These are phyloP conservation scores for Gymnogyps californianus DNA, from an alignment of 2,113 vertebrate genomes.

Conservation along the genomic window DNA sequence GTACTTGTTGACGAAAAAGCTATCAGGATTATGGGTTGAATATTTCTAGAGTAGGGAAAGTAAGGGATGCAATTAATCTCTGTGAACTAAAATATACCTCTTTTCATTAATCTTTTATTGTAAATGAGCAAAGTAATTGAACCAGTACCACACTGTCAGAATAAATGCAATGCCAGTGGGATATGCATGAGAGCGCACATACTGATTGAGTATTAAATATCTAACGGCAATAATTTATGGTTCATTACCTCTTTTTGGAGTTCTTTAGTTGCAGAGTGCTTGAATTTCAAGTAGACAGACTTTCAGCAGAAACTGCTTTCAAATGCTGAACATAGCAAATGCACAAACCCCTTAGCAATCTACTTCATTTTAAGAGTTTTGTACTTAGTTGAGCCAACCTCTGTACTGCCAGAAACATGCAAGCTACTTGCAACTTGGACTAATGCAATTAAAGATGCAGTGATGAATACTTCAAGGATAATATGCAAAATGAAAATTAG, in stretches of 20 bases:
- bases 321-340: constrained; percentile 57
- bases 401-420: not conserved
- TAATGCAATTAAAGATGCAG: constrained; percentile 11
- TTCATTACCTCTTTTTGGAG: constrained; percentile 85
- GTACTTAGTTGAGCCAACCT: constrained; percentile 26
- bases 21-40: constrained; percentile 87
- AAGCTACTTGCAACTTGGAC: not conserved
- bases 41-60: constrained; percentile 80
- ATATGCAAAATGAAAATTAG: not conserved
- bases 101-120: constrained; percentile 93
- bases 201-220: constrained; percentile 90
- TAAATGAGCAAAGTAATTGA: constrained; percentile 87
- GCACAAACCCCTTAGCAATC: constrained; percentile 3
- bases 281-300: constrained; percentile 80
- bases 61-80: constrained; percentile 91
- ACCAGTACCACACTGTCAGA: constrained; percentile 81
- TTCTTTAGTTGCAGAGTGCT: constrained; percentile 75
- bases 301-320: constrained; percentile 67
- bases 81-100: constrained; percentile 89
- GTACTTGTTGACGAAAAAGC: constrained; percentile 87
- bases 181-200: constrained; percentile 81
- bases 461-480: not conserved
- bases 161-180: constrained; percentile 81
- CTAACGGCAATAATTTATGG: constrained; percentile 85
- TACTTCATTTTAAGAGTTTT: constrained; percentile 50